A percentile compares a stretch with the other conserved stretches of the same genome.
phyloP scores from a whole-genome alignment of 2,113 vertebrate species.

The Syngnathoides biaculeatus region DNA sequence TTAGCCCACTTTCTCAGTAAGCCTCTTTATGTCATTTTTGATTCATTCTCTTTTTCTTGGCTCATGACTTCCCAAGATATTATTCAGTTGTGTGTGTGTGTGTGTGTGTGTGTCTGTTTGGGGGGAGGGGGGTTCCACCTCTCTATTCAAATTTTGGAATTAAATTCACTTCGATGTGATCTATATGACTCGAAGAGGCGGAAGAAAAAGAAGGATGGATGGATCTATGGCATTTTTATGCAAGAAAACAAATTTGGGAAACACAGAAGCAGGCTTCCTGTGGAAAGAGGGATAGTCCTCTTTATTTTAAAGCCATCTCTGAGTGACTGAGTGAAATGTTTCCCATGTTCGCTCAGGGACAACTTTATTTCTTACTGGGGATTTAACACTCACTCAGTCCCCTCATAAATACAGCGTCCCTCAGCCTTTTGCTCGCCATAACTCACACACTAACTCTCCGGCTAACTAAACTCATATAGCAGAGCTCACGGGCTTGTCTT shows the following conservation, averaged over 20 bases:
- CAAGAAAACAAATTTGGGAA: conserved; percentile 65
- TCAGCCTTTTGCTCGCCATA: conserved; percentile 83
- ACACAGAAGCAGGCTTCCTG: conserved; percentile 77
- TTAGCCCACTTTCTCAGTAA: conserved; percentile 53
- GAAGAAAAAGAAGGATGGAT: no score
- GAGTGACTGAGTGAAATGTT: conserved; percentile 99
- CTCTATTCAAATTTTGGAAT: conserved; percentile 62
- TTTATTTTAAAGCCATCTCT: conserved; percentile 96
- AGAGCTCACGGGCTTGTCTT: conserved; percentile 74
- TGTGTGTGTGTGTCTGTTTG: no score
- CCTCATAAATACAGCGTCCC: conserved; percentile 96
- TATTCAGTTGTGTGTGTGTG: conserved; percentile 34
- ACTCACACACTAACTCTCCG: conserved; percentile 81
- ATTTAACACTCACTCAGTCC: conserved; percentile 96
- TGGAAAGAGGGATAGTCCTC: conserved; percentile 90
- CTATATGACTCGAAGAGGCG: conserved; percentile 15
- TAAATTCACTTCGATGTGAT: conserved; percentile 65
- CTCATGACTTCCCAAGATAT: conserved; percentile 47
- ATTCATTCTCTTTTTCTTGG: conserved; percentile 61
- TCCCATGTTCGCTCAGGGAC: conserved; percentile 92
- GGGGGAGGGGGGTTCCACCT: conserved; percentile 48
- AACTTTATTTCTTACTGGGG: conserved; percentile 99
- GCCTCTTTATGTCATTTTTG: conserved; percentile 60
- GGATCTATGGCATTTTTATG: conserved; percentile 61
- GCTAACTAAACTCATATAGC: conserved; percentile 79